These are phyloP conservation scores for Acleris emargana DNA, from an alignment of 2,888 invertebrate genomes.

Conservation along the genomic window DNA sequence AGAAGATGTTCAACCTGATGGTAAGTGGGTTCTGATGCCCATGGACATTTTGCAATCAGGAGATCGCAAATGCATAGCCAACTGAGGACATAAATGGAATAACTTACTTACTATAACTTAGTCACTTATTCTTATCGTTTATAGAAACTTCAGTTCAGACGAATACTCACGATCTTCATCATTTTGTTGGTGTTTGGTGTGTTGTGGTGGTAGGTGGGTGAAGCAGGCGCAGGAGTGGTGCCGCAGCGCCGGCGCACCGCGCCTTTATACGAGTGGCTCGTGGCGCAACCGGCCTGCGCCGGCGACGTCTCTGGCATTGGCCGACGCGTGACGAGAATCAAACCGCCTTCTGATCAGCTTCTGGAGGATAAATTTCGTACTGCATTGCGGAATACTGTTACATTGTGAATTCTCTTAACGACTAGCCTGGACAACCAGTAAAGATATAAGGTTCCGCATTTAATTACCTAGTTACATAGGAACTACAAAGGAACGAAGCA, in stretches of 20 bases:
- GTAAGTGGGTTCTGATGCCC: too few species aligned
- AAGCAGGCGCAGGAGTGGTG: constrained; percentile 61
- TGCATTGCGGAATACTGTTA: constrained; percentile 24
- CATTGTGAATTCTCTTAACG: constrained; percentile 9
- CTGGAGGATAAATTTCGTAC: constrained; percentile 26
- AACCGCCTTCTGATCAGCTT: constrained; percentile 37
- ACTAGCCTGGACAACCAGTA: neutral
- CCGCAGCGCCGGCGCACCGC: constrained; percentile 44
- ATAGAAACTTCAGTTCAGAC: neutral
- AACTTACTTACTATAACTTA: neutral
- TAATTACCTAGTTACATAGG: too few species aligned
- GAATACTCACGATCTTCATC: constrained; percentile 73
- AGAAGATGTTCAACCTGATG: too few species aligned
- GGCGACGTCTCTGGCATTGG: constrained; percentile 73
- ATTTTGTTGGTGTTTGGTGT: constrained; percentile 62
- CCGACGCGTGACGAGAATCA: constrained; percentile 68
- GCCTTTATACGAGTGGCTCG: constrained; percentile 60
- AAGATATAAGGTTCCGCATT: too few species aligned
- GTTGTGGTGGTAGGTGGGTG: constrained; percentile 47
- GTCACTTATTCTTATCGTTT: neutral
- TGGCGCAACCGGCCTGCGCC: constrained; percentile 59
- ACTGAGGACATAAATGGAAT: neutral
- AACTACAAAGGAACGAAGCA: too few species aligned
- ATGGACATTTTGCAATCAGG: too few species aligned
- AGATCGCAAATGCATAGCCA: too few species aligned